A percentile compares a stretch with the other conserved stretches of the same genome.
Evolutionary conservation across 35 echinoderm and acorn worm species (phyloP).

Genomic region (Anneissia japonica): DNA sequence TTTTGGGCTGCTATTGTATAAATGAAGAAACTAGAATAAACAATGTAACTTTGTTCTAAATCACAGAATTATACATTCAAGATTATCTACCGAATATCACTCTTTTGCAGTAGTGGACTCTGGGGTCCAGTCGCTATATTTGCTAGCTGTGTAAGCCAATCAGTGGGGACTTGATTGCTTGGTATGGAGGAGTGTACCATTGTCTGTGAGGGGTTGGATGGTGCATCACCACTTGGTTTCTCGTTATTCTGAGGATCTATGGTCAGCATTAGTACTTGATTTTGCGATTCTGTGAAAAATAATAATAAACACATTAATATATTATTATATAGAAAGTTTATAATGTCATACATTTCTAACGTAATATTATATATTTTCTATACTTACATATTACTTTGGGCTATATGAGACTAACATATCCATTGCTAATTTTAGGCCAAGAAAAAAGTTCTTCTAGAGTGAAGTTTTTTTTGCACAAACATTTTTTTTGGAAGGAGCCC

Average conservation of each 20-base stretch:
- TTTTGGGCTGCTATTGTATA: no score
- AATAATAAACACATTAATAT: background rate
- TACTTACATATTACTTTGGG: no score
- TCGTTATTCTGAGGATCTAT: background rate
- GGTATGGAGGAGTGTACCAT: background rate
- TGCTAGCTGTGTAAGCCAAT: slow-evolving; percentile 44
- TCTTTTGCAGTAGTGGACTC: slow-evolving; percentile 28
- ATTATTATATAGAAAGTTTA: background rate
- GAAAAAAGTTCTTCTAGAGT: no score
- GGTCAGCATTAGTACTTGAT: background rate
- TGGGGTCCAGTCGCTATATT: slow-evolving; percentile 50
- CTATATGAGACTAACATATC: no score
- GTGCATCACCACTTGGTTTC: background rate
- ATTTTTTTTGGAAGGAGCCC: no score
- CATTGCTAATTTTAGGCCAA: no score
- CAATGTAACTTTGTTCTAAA: no score
- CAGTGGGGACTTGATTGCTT: background rate
- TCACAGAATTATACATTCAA: no score
- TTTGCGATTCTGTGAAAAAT: background rate
- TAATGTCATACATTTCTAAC: background rate
- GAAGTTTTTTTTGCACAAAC: no score
- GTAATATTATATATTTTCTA: no score
- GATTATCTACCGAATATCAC: no score
- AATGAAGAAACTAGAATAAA: no score
- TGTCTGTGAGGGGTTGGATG: background rate